Evolutionary conservation across 2,888 invertebrate genomes (phyloP).

Genomic region (Apeira syringaria): DNA sequence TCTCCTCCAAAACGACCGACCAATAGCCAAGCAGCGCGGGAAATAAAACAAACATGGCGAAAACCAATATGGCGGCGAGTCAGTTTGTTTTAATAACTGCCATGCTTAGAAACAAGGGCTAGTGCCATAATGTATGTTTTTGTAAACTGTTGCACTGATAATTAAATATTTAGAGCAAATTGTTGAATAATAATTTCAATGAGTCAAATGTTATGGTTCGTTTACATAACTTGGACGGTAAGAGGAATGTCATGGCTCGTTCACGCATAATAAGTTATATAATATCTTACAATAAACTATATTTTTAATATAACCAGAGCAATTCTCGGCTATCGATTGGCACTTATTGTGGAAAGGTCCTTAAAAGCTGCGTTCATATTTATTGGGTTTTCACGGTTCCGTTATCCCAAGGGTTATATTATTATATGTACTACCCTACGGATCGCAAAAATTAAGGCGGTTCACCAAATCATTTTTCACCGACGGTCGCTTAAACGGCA

Average conservation of each 20-base stretch:
- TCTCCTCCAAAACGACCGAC: constrained; percentile 27
- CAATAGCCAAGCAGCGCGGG: constrained; percentile 39
- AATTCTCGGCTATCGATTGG: too few species aligned
- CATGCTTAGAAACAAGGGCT: constrained; percentile 30
- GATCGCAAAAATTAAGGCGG: too few species aligned
- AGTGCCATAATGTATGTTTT: constrained; percentile 27
- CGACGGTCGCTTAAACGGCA: too few species aligned
- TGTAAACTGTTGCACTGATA: constrained; percentile 30
- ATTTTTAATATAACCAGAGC: too few species aligned
- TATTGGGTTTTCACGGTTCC: too few species aligned
- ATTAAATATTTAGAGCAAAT: constrained; percentile 28
- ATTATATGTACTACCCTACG: too few species aligned
- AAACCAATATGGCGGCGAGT: neutral
- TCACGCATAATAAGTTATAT: neutral
- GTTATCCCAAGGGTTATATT: too few species aligned
- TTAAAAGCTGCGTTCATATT: too few species aligned
- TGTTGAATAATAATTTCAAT: constrained; percentile 20
- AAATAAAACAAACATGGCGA: constrained; percentile 37
- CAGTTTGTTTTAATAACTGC: constrained; percentile 20
- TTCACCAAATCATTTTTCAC: too few species aligned
- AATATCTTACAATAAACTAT: too few species aligned
- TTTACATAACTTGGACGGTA: constrained; percentile 4
- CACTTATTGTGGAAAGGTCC: too few species aligned
- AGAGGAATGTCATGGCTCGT: neutral
- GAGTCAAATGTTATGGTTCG: constrained; percentile 14